phyloP scores from a whole-genome alignment of 2,797 vertebrate genomes.

The Harpagifer antarcticus region DNA sequence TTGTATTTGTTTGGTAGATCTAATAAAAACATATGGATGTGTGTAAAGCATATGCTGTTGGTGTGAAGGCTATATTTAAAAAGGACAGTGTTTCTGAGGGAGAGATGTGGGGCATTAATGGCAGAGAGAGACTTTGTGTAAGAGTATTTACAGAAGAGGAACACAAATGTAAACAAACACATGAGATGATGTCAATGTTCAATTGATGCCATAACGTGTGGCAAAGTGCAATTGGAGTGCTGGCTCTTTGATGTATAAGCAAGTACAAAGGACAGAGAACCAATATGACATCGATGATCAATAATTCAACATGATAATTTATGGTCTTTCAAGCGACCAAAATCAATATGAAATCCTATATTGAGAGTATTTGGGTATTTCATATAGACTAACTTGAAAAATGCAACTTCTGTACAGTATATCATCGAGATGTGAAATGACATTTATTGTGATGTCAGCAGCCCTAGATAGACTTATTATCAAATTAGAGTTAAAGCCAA shows the following conservation, averaged over 20 bases:
- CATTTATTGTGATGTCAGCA: too few relatives aligned
- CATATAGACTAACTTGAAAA: too few relatives aligned
- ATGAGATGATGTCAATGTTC: constrained; percentile 51
- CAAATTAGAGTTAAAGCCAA: constrained; percentile 13
- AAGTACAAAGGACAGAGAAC: constrained; percentile 6
- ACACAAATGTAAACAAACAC: constrained; percentile 5
- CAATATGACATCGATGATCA: not conserved
- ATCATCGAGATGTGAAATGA: too few relatives aligned
- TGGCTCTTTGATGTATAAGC: not conserved
- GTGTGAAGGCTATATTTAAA: constrained; percentile 11
- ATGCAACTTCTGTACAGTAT: too few relatives aligned
- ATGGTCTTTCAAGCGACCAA: too few relatives aligned
- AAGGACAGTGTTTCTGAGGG: constrained; percentile 25
- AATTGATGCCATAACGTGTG: not conserved
- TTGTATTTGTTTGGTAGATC: not conserved
- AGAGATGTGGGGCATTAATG: constrained; percentile 2
- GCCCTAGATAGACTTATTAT: constrained; percentile 1
- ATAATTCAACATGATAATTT: too few relatives aligned
- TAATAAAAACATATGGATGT: too few relatives aligned
- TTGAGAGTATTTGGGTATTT: too few relatives aligned
- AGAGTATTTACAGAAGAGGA: not conserved
- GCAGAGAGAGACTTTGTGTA: not conserved
- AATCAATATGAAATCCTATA: too few relatives aligned
- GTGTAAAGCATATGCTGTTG: too few relatives aligned
- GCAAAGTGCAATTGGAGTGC: not conserved